These are phyloP conservation scores for Paramuricea clavata DNA, from an alignment of 92 coral and sea anemone species.

Conservation along the genomic window DNA sequence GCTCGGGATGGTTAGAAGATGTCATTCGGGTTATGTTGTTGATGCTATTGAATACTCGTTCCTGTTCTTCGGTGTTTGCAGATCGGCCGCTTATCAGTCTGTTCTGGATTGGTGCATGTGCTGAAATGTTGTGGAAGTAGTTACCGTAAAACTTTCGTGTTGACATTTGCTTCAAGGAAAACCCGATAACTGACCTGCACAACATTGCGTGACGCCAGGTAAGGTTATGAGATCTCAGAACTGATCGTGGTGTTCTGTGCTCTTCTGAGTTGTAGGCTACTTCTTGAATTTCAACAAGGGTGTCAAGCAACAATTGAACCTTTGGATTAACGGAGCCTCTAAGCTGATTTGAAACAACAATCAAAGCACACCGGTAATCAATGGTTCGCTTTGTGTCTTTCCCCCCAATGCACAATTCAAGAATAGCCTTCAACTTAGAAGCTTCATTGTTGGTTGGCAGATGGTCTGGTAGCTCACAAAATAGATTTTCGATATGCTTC, in stretches of 20 bases:
- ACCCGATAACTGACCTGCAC: conserved; percentile 51
- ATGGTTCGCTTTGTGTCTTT: conserved; percentile 61
- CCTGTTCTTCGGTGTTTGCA: conserved; percentile 61
- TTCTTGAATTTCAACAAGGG: conserved; percentile 69
- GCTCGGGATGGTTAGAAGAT: conserved; percentile 57
- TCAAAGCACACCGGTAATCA: conserved; percentile 58
- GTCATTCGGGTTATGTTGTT: conserved; percentile 47
- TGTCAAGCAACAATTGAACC: conserved; percentile 61
- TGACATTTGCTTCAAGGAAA: conserved; percentile 44
- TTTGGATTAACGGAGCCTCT: conserved; percentile 59
- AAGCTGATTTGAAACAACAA: conserved; percentile 50
- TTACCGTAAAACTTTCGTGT: conserved; percentile 59
- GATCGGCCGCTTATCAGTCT: conserved; percentile 49
- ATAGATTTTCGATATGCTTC: conserved; percentile 42
- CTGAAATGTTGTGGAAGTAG: conserved; percentile 48
- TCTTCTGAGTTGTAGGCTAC: conserved; percentile 61
- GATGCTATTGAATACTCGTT: conserved; percentile 43
- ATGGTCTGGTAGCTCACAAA: conserved; percentile 62
- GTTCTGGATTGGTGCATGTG: conserved; percentile 53
- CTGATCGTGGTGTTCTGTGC: conserved; percentile 60
- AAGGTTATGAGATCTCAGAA: conserved; percentile 72
- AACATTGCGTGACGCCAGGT: conserved; percentile 70
- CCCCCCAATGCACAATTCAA: conserved; percentile 46
- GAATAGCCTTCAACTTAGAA: neutral
- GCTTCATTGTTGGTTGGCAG: conserved; percentile 52